Percentiles rank a stretch among this genome's conserved stretches.
Evolutionary conservation across 2,797 vertebrate species (phyloP).

Genomic region (Parauchenoglanis ngamensis): DNA sequence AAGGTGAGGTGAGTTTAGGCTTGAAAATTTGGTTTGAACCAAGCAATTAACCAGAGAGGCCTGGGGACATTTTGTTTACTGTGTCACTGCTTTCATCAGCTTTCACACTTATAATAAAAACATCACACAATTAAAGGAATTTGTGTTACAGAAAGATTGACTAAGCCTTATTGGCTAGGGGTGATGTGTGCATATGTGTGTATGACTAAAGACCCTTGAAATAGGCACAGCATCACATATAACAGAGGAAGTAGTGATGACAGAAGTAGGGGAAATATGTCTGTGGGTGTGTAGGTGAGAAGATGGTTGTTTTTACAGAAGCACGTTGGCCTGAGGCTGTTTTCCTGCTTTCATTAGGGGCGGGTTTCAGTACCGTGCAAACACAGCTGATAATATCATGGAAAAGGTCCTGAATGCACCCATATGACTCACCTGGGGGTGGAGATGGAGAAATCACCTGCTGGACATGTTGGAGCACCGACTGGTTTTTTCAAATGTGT

Average conservation of each 20-base stretch:
- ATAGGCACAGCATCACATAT: background rate
- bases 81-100: background rate
- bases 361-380: conserved; percentile 36
- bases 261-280: background rate
- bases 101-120: background rate
- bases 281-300: background rate
- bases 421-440: conserved; percentile 23
- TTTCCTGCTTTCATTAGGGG: conserved; percentile 34
- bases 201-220: background rate
- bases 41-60: background rate
- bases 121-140: background rate
- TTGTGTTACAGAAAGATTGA: background rate
- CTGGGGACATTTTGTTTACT: background rate
- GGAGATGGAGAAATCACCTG: background rate
- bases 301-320: conserved; percentile 33
- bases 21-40: background rate
- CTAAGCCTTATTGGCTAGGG: background rate
- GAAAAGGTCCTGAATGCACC: conserved; percentile 21
- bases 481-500: background rate
- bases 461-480: background rate
- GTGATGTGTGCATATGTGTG: background rate
- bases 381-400: conserved; percentile 43
- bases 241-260: background rate
- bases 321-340: conserved; percentile 25
- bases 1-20: background rate